Evolutionary conservation across 92 coral and sea anemone genomes (phyloP).

Genomic region (Zoanthus sociatus): DNA sequence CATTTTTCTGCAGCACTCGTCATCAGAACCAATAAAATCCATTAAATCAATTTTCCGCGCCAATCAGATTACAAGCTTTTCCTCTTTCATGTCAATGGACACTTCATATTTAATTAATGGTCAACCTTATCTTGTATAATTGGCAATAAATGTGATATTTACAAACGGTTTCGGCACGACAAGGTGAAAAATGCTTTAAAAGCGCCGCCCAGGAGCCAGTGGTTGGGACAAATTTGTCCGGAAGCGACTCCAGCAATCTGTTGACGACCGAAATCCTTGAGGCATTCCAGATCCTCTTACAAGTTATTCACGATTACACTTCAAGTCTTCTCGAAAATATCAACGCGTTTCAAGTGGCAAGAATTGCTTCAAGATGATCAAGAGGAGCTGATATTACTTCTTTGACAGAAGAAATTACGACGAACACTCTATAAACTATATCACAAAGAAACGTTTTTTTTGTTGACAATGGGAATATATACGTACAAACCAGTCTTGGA

Average conservation of each 20-base stretch:
- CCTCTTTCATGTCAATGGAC: constrained; percentile 77
- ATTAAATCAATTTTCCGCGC: constrained; percentile 71
- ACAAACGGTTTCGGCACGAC: constrained; percentile 96
- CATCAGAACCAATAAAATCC: constrained; percentile 89
- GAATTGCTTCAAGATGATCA: background rate
- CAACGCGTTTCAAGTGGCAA: constrained; percentile 19
- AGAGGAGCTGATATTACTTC: background rate
- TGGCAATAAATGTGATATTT: constrained; percentile 98
- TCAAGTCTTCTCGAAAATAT: constrained; percentile 12
- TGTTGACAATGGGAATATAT: constrained; percentile 47
- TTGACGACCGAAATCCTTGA: constrained; percentile 50
- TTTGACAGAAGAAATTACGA: background rate
- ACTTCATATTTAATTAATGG: constrained; percentile 95
- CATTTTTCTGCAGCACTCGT: constrained; percentile 75
- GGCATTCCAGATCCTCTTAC: constrained; percentile 50
- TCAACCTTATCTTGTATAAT: constrained; percentile 95
- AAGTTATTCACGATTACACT: constrained; percentile 35
- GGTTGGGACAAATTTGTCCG: constrained; percentile 46
- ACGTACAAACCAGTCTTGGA: constrained; percentile 10
- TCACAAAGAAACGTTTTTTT: constrained; percentile 27
- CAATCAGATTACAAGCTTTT: constrained; percentile 81
- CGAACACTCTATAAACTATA: background rate
- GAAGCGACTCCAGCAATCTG: constrained; percentile 50
- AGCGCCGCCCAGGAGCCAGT: constrained; percentile 79
- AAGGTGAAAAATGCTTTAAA: constrained; percentile 90